These are phyloP conservation scores for Rhagonycha lutea DNA, from an alignment of 2,888 invertebrate genomes.

Conservation along the genomic window DNA sequence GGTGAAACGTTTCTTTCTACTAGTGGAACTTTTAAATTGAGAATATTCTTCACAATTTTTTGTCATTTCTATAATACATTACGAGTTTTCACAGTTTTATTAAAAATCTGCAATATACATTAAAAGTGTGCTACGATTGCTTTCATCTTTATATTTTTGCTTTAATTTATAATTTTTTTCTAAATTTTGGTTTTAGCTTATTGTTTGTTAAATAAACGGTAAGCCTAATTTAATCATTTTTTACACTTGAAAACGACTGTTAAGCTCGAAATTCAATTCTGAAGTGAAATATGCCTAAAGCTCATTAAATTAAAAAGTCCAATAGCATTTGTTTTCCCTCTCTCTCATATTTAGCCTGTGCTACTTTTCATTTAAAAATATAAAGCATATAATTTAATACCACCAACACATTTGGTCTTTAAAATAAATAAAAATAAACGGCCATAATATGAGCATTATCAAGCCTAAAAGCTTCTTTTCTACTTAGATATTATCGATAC, in stretches of 20 bases:
- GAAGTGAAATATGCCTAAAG: background rate
- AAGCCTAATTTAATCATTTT: background rate
- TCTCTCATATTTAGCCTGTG: background rate
- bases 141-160: background rate
- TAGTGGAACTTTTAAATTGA: constrained; percentile 25
- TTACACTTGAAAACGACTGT: background rate
- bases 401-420: background rate
- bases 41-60: constrained; percentile 23
- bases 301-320: background rate
- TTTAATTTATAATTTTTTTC: background rate
- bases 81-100: background rate
- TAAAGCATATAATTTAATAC: background rate
- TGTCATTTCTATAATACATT: constrained; percentile 18
- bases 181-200: background rate
- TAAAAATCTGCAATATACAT: background rate
- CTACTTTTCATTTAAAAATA: background rate
- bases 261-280: background rate
- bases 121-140: background rate
- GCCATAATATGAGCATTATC: background rate
- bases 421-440: background rate
- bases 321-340: background rate
- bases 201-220: background rate
- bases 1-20: constrained; percentile 26
- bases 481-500: constrained; percentile 15
- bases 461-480: constrained; percentile 17